phyloP scores from a whole-genome alignment of 1,140 invertebrate genomes.

The Apis laboriosa region DNA sequence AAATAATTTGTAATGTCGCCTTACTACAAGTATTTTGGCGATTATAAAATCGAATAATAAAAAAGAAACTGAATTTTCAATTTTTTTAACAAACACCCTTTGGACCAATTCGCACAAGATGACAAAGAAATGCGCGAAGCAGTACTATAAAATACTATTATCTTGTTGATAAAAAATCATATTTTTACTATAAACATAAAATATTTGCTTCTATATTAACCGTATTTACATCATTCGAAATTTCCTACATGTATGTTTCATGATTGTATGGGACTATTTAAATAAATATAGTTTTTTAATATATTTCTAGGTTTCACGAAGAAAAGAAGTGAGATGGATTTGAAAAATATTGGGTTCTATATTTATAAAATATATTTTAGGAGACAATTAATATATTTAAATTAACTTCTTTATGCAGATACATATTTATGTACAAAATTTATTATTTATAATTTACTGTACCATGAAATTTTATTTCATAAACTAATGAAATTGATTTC shows the following conservation, averaged over 20 bases:
- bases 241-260: slow-evolving; percentile 2
- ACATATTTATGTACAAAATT: background rate
- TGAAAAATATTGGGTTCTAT: background rate
- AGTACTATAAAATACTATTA: slow-evolving; percentile 29
- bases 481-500: background rate
- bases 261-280: background rate
- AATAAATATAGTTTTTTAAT: slow-evolving; percentile 1
- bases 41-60: background rate
- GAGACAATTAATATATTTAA: background rate
- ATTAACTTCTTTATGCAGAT: background rate
- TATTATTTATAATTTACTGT: background rate
- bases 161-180: background rate
- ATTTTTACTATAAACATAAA: background rate
- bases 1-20: background rate
- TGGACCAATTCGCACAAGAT: slow-evolving; percentile 63
- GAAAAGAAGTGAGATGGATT: slow-evolving; percentile 13
- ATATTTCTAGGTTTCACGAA: background rate
- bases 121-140: slow-evolving; percentile 65
- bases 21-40: slow-evolving; percentile 4
- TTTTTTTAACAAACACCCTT: slow-evolving; percentile 59
- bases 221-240: background rate
- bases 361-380: background rate
- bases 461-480: background rate
- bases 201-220: background rate
- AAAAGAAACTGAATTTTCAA: background rate